Percentiles rank a stretch among this genome's conserved stretches.
These are phyloP conservation scores for Spodoptera exigua DNA, from an alignment of 2,888 invertebrate species.

Conservation along the genomic window DNA sequence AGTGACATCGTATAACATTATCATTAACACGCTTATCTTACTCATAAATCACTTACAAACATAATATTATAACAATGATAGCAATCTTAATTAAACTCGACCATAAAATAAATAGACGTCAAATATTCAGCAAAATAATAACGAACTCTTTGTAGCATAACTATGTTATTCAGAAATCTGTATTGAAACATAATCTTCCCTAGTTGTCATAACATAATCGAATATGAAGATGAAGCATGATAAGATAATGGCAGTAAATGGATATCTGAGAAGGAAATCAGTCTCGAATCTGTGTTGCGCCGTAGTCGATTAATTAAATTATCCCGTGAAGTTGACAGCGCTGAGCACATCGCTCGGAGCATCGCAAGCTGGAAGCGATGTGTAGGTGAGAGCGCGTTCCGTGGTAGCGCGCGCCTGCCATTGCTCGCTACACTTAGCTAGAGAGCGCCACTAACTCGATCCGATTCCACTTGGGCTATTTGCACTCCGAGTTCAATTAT, in stretches of 20 bases:
- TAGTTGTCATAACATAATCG: constrained; percentile 72
- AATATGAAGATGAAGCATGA: constrained; percentile 77
- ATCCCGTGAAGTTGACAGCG: constrained; percentile 75
- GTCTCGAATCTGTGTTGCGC: constrained; percentile 76
- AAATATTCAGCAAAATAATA: no score
- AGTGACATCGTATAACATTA: no score
- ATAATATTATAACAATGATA: no score
- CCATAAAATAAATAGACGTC: no score
- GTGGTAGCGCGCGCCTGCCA: constrained; percentile 57
- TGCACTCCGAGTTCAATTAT: constrained; percentile 86
- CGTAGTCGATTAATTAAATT: constrained; percentile 86
- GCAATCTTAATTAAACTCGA: no score
- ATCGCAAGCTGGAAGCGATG: constrained; percentile 41
- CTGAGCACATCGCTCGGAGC: constrained; percentile 61
- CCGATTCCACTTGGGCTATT: constrained; percentile 87
- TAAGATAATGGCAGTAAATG: constrained; percentile 83
- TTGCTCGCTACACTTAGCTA: constrained; percentile 76
- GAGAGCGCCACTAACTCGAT: constrained; percentile 84
- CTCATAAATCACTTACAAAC: no score
- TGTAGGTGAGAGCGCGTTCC: constrained; percentile 47
- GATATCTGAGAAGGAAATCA: constrained; percentile 85
- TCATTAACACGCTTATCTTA: no score
- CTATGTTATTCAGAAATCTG: constrained; percentile 1
- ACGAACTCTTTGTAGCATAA: no score
- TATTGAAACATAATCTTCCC: constrained; percentile 38